Evolutionary conservation across 2,113 vertebrate genomes (phyloP), one percentile per base, ranked within the genome.

Genomic region (Pelmatolapia mariae): DNA sequence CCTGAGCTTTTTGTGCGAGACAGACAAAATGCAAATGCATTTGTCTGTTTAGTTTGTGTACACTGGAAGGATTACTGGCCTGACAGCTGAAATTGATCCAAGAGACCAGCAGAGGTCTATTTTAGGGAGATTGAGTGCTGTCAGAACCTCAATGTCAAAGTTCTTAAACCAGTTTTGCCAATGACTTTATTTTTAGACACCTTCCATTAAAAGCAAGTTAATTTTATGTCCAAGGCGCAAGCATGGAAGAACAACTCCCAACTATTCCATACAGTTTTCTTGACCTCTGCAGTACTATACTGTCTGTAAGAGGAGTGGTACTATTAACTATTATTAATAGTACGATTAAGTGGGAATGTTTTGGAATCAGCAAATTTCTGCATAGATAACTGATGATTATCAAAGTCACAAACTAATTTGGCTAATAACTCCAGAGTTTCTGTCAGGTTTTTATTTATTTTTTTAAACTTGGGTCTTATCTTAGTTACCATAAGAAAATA

Each of bases 81-180:
- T 5, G 16, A 78, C 26, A 78, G 71, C 26, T 78, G 45, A 78
- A n/a, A 52, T n/a, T 52, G 45, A 52, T 52, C 73, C 26, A 50
- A 33, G 26, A 78, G 71, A 52, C 45, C 73, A 78, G 73, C 45
- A 50, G 73, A 6, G 18, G 26, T 33, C 73, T 78, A 78, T 78
- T 78, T 78, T 78, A n/a, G 73, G 73, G 45, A n/a, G 45, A 78
- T 33, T 52, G 45, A 78, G 71, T 78, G 2, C 16, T 10, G 43
- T 5, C 24, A 78, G 24, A 8, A 31, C 71, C 43, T 78, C 73
- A 78, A 9, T 78, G 73, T 78, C 73, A 78, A 78, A 52, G 73
- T 78, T 50, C 73, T 78, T 78, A 50, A 52, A 52, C 45, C 73
- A 52, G 73, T 78, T 78, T 78, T 52, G 26, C 73, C 45, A 31